These are phyloP conservation scores for Conops quadrifasciatus DNA, from an alignment of 2,888 invertebrate species.

Conservation along the genomic window DNA sequence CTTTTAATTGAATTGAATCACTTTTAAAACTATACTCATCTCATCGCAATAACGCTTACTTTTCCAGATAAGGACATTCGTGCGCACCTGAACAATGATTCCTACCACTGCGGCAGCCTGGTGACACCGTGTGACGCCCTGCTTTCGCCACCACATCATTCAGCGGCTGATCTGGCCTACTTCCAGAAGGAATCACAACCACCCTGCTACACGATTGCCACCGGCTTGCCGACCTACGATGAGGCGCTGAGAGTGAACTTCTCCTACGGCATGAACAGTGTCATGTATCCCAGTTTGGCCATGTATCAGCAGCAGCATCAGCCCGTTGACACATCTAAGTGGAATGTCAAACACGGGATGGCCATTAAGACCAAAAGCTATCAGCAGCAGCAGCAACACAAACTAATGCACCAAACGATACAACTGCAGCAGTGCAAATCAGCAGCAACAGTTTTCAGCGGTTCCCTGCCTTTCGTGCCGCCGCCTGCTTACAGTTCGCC, in stretches of 20 bases:
- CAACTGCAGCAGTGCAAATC: slow-evolving; percentile 37
- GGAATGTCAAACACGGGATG: slow-evolving; percentile 40
- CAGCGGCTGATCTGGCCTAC: slow-evolving; percentile 54
- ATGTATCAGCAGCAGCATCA: slow-evolving; percentile 59
- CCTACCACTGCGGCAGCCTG: slow-evolving; percentile 50
- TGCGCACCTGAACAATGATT: slow-evolving; percentile 50
- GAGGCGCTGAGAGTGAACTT: slow-evolving; percentile 67
- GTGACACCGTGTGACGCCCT: slow-evolving; percentile 45
- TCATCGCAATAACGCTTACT: slow-evolving; percentile 37
- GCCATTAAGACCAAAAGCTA: slow-evolving; percentile 51
- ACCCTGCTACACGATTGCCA: slow-evolving; percentile 73
- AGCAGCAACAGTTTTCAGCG: slow-evolving; percentile 40
- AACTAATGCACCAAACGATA: slow-evolving; percentile 34
- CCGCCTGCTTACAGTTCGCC: slow-evolving; percentile 43
- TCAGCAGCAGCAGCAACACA: slow-evolving; percentile 38
- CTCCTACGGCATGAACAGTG: slow-evolving; percentile 60
- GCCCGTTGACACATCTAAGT: too few species aligned
- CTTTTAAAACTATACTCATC: background rate
- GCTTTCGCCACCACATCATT: slow-evolving; percentile 26
- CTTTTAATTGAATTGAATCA: too few species aligned
- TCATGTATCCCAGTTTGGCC: slow-evolving; percentile 60
- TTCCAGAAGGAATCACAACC: slow-evolving; percentile 67
- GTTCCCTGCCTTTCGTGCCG: slow-evolving; percentile 33
- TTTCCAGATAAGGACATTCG: slow-evolving; percentile 64
- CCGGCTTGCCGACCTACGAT: slow-evolving; percentile 72